Evolutionary conservation across 2,888 invertebrate species (phyloP).

Genomic region (Ischnura elegans): DNA sequence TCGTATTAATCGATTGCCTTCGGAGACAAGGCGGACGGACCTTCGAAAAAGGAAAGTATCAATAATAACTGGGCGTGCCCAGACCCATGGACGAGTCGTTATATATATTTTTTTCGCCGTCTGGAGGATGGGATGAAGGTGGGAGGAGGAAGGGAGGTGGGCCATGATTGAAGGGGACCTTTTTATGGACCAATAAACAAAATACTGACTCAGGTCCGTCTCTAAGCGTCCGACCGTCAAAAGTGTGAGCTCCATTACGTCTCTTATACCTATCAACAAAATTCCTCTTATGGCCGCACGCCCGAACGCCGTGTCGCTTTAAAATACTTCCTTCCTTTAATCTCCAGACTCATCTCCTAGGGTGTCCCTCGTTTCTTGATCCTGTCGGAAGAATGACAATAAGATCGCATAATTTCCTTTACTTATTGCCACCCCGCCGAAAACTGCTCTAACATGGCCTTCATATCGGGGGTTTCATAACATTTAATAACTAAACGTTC

Average conservation of each 20-base stretch:
- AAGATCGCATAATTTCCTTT: too few species aligned
- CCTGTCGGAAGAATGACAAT: background rate
- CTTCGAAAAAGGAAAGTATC: slow-evolving; percentile 53
- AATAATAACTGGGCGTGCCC: slow-evolving; percentile 63
- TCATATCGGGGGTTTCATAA: too few species aligned
- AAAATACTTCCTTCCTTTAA: background rate
- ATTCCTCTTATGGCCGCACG: background rate
- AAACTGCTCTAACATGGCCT: too few species aligned
- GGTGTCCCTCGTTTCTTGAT: background rate
- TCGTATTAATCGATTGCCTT: slow-evolving; percentile 50
- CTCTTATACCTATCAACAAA: slow-evolving; percentile 33
- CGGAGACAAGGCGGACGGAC: slow-evolving; percentile 15
- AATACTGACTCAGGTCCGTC: slow-evolving; percentile 58
- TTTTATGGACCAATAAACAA: slow-evolving; percentile 66
- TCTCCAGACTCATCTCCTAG: background rate
- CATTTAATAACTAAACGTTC: too few species aligned
- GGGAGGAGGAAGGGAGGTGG: background rate
- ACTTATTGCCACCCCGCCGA: too few species aligned
- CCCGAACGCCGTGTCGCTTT: background rate
- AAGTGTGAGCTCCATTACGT: slow-evolving; percentile 50
- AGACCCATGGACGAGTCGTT: background rate
- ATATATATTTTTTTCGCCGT: background rate
- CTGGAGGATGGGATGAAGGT: background rate
- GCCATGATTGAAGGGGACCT: slow-evolving; percentile 60
- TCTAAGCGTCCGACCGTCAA: slow-evolving; percentile 50